A percentile compares a stretch with the other conserved stretches of the same genome.
Evolutionary conservation across 2,113 vertebrate species (phyloP).

Genomic region (Cynoglossus semilaevis): DNA sequence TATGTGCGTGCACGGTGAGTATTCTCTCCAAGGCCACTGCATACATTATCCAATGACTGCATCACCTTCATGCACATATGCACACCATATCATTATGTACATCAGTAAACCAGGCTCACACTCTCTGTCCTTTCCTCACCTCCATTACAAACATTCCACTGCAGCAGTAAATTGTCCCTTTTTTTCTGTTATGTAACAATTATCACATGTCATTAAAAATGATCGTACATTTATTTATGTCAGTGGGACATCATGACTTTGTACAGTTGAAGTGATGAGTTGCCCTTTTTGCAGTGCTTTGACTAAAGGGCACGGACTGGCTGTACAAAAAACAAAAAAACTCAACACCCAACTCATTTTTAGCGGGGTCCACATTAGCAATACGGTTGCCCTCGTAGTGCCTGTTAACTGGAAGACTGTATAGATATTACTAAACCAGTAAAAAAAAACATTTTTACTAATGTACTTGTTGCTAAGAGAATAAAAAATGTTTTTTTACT

Average conservation of each 20-base stretch:
- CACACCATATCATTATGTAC: constrained; percentile 54
- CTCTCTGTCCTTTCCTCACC: constrained; percentile 46
- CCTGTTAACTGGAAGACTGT: too few relatives aligned
- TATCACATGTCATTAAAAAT: background rate
- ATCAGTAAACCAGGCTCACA: constrained; percentile 38
- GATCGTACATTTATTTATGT: background rate
- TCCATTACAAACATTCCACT: constrained; percentile 35
- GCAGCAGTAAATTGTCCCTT: constrained; percentile 20
- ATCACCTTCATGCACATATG: constrained; percentile 69
- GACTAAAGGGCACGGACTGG: background rate
- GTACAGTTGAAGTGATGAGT: too few relatives aligned
- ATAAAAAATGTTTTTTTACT: too few relatives aligned
- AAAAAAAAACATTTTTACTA: too few relatives aligned
- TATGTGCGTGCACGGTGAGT: background rate
- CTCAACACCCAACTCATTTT: too few relatives aligned
- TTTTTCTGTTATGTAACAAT: background rate
- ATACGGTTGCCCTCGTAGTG: too few relatives aligned
- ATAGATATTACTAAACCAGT: too few relatives aligned
- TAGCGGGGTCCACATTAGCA: too few relatives aligned
- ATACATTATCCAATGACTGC: constrained; percentile 51
- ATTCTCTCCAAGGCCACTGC: constrained; percentile 46
- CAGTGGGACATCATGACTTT: background rate
- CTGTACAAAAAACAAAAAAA: too few relatives aligned
- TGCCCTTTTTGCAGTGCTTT: too few relatives aligned
- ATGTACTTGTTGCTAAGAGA: too few relatives aligned